These are phyloP conservation scores for Myiotriccus ornatus DNA, from an alignment of 2,797 vertebrate species.

Conservation along the genomic window DNA sequence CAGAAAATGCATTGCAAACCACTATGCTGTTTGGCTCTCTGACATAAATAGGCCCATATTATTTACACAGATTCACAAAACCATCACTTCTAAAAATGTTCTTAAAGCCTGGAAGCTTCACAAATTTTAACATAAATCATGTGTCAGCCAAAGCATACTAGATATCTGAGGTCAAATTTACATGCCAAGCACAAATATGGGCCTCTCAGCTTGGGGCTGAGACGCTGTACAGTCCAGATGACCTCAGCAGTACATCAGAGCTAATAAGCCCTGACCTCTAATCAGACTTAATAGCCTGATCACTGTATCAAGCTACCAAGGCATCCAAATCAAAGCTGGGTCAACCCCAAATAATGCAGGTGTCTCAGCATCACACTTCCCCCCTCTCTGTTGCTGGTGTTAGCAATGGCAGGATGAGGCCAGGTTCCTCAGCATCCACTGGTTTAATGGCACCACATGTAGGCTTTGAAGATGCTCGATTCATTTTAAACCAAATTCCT, in stretches of 20 bases:
- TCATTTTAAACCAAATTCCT: neutral
- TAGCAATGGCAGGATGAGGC: neutral
- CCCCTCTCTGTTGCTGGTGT: neutral
- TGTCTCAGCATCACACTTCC: neutral
- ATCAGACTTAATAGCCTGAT: neutral
- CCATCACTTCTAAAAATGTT: neutral
- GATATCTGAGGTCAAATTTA: neutral
- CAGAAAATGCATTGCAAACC: neutral
- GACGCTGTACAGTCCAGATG: neutral
- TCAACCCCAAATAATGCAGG: neutral
- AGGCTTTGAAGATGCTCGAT: neutral
- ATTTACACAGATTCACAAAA: neutral
- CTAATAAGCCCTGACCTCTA: neutral
- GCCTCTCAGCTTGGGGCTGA: neutral
- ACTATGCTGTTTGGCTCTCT: neutral
- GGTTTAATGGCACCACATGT: neutral
- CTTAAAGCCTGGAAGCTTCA: neutral
- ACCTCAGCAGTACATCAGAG: neutral
- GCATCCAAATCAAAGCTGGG: neutral
- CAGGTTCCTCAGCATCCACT: neutral
- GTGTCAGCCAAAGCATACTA: neutral
- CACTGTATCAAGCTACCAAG: neutral
- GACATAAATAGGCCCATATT: neutral
- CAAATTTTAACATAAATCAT: neutral
- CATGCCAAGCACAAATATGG: rapidly evolving